These are phyloP conservation scores for Drosophila stalkeri DNA, from an alignment of 2,888 invertebrate species.

Conservation along the genomic window DNA sequence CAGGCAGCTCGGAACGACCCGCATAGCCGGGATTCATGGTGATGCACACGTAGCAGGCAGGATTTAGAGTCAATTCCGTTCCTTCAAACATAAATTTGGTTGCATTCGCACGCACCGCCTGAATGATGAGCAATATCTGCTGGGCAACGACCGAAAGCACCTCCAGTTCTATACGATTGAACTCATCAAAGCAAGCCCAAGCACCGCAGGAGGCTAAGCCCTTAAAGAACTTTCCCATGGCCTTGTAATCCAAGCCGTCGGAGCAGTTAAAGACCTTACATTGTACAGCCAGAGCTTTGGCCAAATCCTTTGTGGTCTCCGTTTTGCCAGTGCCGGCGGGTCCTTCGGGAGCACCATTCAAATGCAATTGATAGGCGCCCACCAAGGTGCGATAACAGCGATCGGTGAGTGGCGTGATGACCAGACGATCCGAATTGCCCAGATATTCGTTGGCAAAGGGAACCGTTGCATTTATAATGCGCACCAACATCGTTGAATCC, in stretches of 20 bases:
- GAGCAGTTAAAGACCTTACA: constrained; percentile 91
- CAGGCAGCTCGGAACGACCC: constrained; percentile 89
- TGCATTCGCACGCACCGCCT: constrained; percentile 87
- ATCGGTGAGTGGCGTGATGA: constrained; percentile 87
- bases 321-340: constrained; percentile 96
- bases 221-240: constrained; percentile 90
- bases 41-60: constrained; percentile 88
- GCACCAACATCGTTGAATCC: constrained; percentile 86
- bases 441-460: constrained; percentile 91
- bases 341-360: constrained; percentile 90
- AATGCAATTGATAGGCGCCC: constrained; percentile 89
- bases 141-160: constrained; percentile 91
- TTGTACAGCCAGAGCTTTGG: constrained; percentile 95
- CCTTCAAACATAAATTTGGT: constrained; percentile 88
- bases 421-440: constrained; percentile 89
- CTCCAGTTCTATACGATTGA: constrained; percentile 90
- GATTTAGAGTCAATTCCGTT: constrained; percentile 87
- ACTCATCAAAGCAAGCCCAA: constrained; percentile 91
- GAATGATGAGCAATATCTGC: constrained; percentile 89
- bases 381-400: constrained; percentile 90
- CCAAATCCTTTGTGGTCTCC: constrained; percentile 96
- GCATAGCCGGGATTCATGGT: constrained; percentile 88
- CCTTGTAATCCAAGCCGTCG: constrained; percentile 89
- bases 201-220: constrained; percentile 90
- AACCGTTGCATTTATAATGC: constrained; percentile 89